Evolutionary conservation across 2,797 vertebrate species (phyloP).

Genomic region (Margarornis squamiger): DNA sequence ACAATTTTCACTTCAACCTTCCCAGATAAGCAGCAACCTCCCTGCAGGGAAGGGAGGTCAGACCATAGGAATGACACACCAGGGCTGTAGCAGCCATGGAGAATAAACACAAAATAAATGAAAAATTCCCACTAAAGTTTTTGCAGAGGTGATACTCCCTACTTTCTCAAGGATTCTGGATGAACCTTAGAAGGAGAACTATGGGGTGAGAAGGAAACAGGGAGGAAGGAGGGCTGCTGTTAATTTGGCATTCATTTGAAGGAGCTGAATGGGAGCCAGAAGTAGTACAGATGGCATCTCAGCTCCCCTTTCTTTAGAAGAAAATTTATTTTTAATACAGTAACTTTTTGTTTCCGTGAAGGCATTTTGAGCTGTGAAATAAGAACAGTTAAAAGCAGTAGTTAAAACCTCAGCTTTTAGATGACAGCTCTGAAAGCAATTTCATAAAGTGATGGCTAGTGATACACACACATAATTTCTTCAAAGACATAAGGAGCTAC

Average conservation of each 20-base stretch:
- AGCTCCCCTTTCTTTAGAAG: background rate
- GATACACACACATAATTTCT: background rate
- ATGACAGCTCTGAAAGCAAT: background rate
- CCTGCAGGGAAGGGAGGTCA: background rate
- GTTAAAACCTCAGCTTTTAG: background rate
- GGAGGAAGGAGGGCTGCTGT: background rate
- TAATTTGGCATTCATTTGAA: constrained; percentile 4
- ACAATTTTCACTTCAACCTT: background rate
- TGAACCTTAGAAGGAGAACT: background rate
- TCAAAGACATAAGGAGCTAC: background rate
- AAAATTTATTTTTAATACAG: constrained; percentile 37
- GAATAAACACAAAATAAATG: background rate
- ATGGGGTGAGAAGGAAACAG: background rate
- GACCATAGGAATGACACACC: rapidly evolving
- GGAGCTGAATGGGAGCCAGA: constrained; percentile 7
- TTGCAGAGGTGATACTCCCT: background rate
- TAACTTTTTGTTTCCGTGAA: constrained; percentile 24
- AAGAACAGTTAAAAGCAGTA: constrained; percentile 25
- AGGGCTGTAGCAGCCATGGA: background rate
- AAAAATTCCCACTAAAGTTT: background rate
- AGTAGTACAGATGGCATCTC: constrained; percentile 27
- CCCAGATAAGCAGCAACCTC: background rate
- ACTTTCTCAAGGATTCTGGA: background rate
- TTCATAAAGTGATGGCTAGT: background rate
- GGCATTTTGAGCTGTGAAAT: constrained; percentile 1